Base-by-base conservation (phyloP, 2,113 vertebrate species). In the Madoqua kirkii region DNA sequence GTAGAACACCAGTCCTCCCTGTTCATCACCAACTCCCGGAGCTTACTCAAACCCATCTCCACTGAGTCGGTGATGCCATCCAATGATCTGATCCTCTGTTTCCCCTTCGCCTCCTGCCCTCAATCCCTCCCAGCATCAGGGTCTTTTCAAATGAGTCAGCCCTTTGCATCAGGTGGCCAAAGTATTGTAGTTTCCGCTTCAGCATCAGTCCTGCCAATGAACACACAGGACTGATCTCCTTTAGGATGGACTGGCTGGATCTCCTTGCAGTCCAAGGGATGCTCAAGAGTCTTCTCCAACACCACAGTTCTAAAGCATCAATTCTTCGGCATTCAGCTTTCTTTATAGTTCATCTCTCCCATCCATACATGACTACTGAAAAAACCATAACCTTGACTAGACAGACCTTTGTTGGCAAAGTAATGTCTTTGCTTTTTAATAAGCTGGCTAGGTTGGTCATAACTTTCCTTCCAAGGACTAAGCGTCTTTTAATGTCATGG, bases 161-260 rank as follows among this genome's bases (percentile, higher is more conserved):
- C 36, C 64, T 10, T 36, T 2, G 0, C 7, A 64, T 19, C 3
- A 67, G 16, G 64, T n/a, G 4, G 33, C 16, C 64, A 67, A 19
- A n/a, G 7, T 19, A n/a, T 5, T n/a, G 64, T 0, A n/a, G 64
- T 36, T 67, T n/a, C 64, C 19, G 64, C 33, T 67, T 67, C 64
- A 67, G 4, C 2, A 67, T 67, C 64, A n/a, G 16, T 67, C 33
- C 33, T 9, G n/a, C 64, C 64, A 67, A 10, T 10, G 33, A n/a
- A 17, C 15, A n/a, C 15, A 15, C 31, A 64, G 31, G 62, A 9
- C 62, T 64, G 31, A 64, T 64, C 3, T 64, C 31, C 62, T 64
- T n/a, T n/a, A 64, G 31, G 15, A 17, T n/a, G 62, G 31, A 64
- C 62, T 64, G 3, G 15, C 9, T 64, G 62, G 15, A 64, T 17